Conservation (phyloP, 2,888 invertebrate species). For the Kryphioiulus occultus region DNA sequence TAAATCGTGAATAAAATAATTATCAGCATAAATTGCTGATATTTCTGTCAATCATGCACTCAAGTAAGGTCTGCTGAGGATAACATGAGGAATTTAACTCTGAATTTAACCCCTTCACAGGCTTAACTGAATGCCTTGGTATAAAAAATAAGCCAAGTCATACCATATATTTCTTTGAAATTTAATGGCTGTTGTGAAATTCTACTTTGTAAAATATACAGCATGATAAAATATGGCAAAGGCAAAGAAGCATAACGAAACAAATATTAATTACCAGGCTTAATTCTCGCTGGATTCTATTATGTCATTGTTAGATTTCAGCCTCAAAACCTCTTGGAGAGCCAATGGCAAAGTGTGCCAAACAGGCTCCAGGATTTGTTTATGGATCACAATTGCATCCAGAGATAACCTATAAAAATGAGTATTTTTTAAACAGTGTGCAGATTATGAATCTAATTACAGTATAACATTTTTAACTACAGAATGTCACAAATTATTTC, state of each 20-base stretch:
- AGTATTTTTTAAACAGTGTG: too few species aligned
- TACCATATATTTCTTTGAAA: not conserved
- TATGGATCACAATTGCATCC: slow-evolving; percentile 55
- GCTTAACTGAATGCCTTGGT: not conserved
- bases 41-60: too few species aligned
- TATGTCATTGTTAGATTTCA: slow-evolving; percentile 24
- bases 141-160: not conserved
- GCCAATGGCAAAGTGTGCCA: slow-evolving; percentile 17
- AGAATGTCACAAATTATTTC: too few species aligned
- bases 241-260: not conserved
- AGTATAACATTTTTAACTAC: too few species aligned
- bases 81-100: too few species aligned
- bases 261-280: not conserved
- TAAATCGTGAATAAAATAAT: too few species aligned
- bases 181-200: not conserved
- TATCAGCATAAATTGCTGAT: too few species aligned
- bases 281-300: not conserved
- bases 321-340: not conserved
- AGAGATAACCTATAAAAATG: slow-evolving; percentile 54
- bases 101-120: too few species aligned
- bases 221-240: not conserved
- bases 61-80: too few species aligned
- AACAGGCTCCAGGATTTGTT: slow-evolving; percentile 14
- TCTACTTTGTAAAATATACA: not conserved
- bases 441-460: too few species aligned